These are phyloP conservation scores for Dascillus cervinus DNA, from an alignment of 2,888 invertebrate species.

Conservation along the genomic window DNA sequence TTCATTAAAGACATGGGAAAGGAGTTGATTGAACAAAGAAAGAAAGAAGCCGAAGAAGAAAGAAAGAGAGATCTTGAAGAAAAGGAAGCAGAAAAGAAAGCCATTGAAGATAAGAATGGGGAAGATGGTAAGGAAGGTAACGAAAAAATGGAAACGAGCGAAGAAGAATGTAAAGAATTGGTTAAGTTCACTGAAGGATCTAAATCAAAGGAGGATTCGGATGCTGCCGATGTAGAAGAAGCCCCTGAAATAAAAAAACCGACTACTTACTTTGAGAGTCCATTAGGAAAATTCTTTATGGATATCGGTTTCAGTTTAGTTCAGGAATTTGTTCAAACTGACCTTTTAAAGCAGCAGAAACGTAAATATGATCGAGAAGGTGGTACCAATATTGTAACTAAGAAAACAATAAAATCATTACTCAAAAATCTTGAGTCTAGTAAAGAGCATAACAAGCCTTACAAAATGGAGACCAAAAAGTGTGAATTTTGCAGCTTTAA, in stretches of 20 bases:
- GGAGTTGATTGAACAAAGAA: conserved; percentile 54
- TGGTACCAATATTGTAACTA: conserved; percentile 59
- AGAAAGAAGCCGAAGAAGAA: conserved; percentile 47
- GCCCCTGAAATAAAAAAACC: conserved; percentile 21
- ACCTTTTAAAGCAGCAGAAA: conserved; percentile 79
- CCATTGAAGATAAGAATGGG: conserved; percentile 22
- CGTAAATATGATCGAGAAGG: conserved; percentile 70
- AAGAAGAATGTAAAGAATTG: conserved; percentile 46
- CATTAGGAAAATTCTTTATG: conserved; percentile 84
- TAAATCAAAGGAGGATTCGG: conserved; percentile 24
- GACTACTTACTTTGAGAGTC: conserved; percentile 75
- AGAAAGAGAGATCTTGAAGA: conserved; percentile 25
- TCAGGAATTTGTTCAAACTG: conserved; percentile 90
- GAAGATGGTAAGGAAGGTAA: conserved; percentile 19
- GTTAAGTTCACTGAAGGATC: conserved; percentile 47
- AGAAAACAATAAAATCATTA: conserved; percentile 72
- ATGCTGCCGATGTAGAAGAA: conserved; percentile 20
- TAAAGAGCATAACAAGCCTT: conserved; percentile 78
- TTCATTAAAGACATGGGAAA: conserved; percentile 58
- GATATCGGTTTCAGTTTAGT: conserved; percentile 86
- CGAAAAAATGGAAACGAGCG: conserved; percentile 42
- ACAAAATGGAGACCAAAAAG: conserved; percentile 65
- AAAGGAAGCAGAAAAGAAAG: conserved; percentile 22
- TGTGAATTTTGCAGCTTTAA: conserved; percentile 87
- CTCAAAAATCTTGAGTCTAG: conserved; percentile 79